These are phyloP conservation scores for Chiroxiphia lanceolata DNA, from an alignment of 2,797 vertebrate genomes.

Conservation along the genomic window DNA sequence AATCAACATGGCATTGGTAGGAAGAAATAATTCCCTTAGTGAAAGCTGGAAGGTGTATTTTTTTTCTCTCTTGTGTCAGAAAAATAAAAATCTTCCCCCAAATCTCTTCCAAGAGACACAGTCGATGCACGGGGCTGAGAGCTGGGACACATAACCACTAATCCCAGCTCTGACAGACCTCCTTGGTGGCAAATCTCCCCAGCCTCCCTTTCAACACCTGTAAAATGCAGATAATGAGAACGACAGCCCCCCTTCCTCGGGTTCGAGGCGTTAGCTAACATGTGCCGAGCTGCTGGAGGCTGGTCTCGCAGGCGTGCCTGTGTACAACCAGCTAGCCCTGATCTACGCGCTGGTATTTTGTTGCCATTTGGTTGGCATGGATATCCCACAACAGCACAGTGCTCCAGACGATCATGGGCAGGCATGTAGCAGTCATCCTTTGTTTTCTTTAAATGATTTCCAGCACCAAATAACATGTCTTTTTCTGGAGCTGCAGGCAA, in stretches of 20 bases:
- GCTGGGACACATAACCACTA: not conserved
- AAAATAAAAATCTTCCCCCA: not conserved
- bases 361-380: constrained; percentile 27
- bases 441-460: constrained; percentile 55
- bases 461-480: constrained; percentile 18
- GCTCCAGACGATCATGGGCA: constrained; percentile 2
- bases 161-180: not conserved
- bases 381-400: not conserved
- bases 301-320: not conserved
- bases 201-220: not conserved
- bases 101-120: not conserved
- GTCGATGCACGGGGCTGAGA: not conserved
- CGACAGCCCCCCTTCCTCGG: accelerated
- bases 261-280: accelerated
- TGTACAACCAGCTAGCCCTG: not conserved
- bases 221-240: not conserved
- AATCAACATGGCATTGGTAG: not conserved
- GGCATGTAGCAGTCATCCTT: constrained; percentile 16
- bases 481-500: constrained; percentile 24
- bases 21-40: constrained; percentile 8
- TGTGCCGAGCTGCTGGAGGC: accelerated
- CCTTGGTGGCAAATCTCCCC: not conserved
- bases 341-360: not conserved
- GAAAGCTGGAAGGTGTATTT: not conserved
- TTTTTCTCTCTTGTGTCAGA: not conserved